Evolutionary conservation across 2,888 invertebrate species (phyloP).

Genomic region (Chrysina gloriosa): DNA sequence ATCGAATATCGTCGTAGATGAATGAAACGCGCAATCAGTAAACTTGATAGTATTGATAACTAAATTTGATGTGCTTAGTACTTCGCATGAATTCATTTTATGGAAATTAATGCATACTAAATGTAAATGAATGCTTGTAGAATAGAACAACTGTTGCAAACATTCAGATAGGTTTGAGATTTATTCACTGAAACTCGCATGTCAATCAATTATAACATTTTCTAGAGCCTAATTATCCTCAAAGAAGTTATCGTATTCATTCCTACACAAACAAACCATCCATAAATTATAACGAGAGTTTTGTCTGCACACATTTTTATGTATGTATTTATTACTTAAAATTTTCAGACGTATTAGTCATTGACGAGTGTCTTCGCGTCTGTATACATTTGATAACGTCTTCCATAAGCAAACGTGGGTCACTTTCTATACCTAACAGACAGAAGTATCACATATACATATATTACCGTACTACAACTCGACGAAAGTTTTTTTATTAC

Average conservation of each 20-base stretch:
- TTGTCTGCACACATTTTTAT: constrained; percentile 2
- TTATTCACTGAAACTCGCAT: background rate
- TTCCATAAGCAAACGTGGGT: background rate
- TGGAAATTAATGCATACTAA: too few species aligned
- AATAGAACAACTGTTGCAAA: too few species aligned
- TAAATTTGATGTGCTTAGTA: too few species aligned
- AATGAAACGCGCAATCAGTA: too few species aligned
- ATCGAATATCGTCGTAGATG: too few species aligned
- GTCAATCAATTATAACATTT: background rate
- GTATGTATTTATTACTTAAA: constrained; percentile 25
- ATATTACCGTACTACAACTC: background rate
- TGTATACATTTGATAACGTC: constrained; percentile 16
- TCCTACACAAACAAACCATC: background rate
- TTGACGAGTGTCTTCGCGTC: constrained; percentile 1
- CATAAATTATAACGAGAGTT: background rate
- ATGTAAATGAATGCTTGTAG: too few species aligned
- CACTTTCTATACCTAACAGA: constrained; percentile 14
- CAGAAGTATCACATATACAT: too few species aligned
- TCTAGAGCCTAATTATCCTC: background rate
- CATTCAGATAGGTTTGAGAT: background rate
- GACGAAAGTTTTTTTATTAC: constrained; percentile 25
- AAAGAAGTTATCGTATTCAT: background rate
- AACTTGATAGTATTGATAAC: too few species aligned
- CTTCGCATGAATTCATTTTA: too few species aligned
- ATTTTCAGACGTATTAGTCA: constrained; percentile 35